phyloP scores from a whole-genome alignment of 1,140 invertebrate genomes.

The Atta cephalotes region DNA sequence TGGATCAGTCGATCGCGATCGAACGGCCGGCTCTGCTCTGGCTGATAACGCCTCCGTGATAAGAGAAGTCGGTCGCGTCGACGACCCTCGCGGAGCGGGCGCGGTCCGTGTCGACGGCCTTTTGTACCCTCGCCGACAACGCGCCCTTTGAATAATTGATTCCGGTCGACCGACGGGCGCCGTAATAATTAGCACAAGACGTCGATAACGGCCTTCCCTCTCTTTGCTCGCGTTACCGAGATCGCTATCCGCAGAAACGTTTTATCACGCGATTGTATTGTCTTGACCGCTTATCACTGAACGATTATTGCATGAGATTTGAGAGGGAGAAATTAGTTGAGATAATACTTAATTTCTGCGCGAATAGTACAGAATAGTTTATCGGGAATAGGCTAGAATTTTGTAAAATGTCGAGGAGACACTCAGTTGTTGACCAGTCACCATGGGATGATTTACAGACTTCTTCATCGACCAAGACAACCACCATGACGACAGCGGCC shows the following conservation, averaged over 20 bases:
- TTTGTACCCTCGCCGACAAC: not conserved
- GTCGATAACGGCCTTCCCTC: not conserved
- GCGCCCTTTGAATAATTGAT: conserved; percentile 52
- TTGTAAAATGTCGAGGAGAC: conserved; percentile 65
- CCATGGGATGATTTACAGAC: conserved; percentile 89
- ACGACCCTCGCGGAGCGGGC: not conserved
- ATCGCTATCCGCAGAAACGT: not conserved
- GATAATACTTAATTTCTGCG: not conserved
- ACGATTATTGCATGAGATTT: not conserved
- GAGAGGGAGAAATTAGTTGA: not conserved
- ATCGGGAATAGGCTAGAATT: not conserved
- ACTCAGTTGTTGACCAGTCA: conserved; percentile 71
- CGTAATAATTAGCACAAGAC: conserved; percentile 32
- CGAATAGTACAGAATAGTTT: not conserved
- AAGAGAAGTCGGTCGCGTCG: conserved; percentile 21
- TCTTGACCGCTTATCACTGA: not conserved
- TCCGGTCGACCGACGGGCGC: conserved; percentile 7
- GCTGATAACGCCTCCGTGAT: conserved; percentile 33
- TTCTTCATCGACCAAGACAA: conserved; percentile 94
- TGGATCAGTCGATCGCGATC: conserved; percentile 71
- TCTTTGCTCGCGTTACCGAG: not conserved
- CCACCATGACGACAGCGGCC: conserved; percentile 94
- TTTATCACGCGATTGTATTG: not conserved
- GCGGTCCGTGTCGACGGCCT: conserved; percentile 17
- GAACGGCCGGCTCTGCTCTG: not conserved